Base-by-base conservation (phyloP, 2,113 vertebrate genomes). In the Scomber colias region DNA sequence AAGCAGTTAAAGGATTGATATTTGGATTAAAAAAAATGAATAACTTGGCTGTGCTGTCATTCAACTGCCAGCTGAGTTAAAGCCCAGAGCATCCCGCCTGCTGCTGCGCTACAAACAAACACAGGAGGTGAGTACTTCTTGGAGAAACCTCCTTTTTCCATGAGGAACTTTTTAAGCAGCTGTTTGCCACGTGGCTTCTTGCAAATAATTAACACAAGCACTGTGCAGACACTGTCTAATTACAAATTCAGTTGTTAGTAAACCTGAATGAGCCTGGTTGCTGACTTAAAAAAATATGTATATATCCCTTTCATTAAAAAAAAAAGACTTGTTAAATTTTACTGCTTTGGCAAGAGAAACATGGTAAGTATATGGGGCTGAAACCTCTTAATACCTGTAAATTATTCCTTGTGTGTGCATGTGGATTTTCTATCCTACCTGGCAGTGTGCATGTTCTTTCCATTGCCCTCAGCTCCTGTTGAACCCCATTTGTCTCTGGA, bases 131-230 rank as follows among this genome's bases (percentile, higher is more conserved):
- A 49, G 27, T 15, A 53, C 60, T 15, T 72, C 31, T 55, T 17
- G 45, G 69, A 78, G 50, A 73, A 55, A 78, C 31, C 30, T 60
- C 31, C 7, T 5, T 30, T 84, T 83, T 87, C 75, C 44, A 68
- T 66, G 40, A 71, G 54, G 48, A 67, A 12, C 50, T 45, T 60
- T 68, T 11, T 21, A 44, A 62, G 53, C 82, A 81, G 77, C 73
- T 87, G 73, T 79, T 51, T 71, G 77, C 83, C 84, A 91, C 80
- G 85, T 89, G 78, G 84, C 77, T 70, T 62, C 56, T 53, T 9
- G 16, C n/a, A 73, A 76, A 82, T 71, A 71, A 77, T 64, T 56
- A 81, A 68, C 21, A 59, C 51, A 51, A 35, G 57, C 46, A 14
- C 24, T 44, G 11, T 30, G 8, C 56, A 40, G 44, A 45, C 64